These are phyloP conservation scores for Yponomeuta plumbellus DNA, from an alignment of 2,888 invertebrate species.

Conservation along the genomic window DNA sequence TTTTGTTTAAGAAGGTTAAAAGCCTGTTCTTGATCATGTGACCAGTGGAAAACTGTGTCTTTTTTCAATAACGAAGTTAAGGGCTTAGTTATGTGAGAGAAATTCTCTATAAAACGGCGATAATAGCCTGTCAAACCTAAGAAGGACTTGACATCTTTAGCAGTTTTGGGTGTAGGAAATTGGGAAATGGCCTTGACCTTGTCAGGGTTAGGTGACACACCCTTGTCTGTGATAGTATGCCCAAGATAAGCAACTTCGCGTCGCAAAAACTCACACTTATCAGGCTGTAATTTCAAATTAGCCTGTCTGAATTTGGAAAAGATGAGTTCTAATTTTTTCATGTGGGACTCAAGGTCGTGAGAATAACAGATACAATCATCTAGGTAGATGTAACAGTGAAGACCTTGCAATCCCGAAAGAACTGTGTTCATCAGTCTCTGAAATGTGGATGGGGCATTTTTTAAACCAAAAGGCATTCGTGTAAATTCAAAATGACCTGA, in stretches of 20 bases:
- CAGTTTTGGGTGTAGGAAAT: neutral
- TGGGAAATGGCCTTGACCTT: neutral
- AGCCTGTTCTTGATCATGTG: too few relatives aligned
- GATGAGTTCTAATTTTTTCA: too few relatives aligned
- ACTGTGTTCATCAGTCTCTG: too few relatives aligned
- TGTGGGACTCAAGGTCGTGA: neutral
- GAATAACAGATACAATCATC: too few relatives aligned
- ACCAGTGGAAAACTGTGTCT: constrained; percentile 17
- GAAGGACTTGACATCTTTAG: constrained; percentile 1
- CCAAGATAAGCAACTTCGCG: neutral
- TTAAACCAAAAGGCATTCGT: too few relatives aligned
- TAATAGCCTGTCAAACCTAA: neutral
- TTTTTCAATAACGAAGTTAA: constrained; percentile 12
- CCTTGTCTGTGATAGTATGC: neutral
- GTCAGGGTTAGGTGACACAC: neutral
- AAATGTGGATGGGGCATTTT: too few relatives aligned
- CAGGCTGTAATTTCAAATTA: neutral
- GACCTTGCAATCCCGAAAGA: too few relatives aligned
- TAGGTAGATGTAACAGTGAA: too few relatives aligned
- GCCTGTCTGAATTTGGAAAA: too few relatives aligned
- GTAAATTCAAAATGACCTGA: too few relatives aligned
- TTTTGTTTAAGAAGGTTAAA: constrained; percentile 19
- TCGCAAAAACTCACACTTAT: neutral
- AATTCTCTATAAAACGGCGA: constrained; percentile 18
- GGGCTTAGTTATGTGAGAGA: constrained; percentile 22